A percentile compares a stretch with the other conserved stretches of the same genome.
phyloP scores from a whole-genome alignment of 2,888 invertebrate species.

The Eupeodes latifasciatus region DNA sequence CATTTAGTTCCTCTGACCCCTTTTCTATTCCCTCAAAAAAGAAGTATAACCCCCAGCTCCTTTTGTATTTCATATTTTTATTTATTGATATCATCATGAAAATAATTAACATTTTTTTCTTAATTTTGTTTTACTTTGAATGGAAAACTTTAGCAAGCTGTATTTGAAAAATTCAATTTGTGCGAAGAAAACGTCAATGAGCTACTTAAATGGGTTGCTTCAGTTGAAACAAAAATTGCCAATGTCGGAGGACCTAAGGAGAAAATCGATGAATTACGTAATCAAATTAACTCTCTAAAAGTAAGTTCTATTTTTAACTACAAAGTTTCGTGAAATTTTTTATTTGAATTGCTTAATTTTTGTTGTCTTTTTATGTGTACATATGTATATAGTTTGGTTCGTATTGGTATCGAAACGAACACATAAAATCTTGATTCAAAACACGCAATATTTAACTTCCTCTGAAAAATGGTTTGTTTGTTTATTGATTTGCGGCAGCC shows the following conservation, averaged over 20 bases:
- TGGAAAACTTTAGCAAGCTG: slow-evolving; percentile 90
- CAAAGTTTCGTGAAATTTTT: neutral
- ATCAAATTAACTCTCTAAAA: slow-evolving; percentile 95
- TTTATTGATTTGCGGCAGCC: slow-evolving; percentile 8
- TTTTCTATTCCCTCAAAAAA: neutral
- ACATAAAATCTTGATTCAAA: neutral
- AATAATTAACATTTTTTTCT: slow-evolving; percentile 18
- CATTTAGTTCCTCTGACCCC: slow-evolving; percentile 31
- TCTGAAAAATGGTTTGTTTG: neutral
- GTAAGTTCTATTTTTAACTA: slow-evolving; percentile 83
- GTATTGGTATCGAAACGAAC: too few relatives aligned
- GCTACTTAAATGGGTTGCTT: slow-evolving; percentile 93
- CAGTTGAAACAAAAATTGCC: slow-evolving; percentile 92
- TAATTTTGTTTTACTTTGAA: slow-evolving; percentile 11
- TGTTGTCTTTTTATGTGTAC: neutral
- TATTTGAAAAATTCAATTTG: slow-evolving; percentile 96
- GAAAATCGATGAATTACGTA: slow-evolving; percentile 92
- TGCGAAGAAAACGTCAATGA: slow-evolving; percentile 94
- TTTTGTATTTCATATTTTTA: slow-evolving; percentile 17
- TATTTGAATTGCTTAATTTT: slow-evolving; percentile 10
- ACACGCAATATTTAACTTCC: slow-evolving; percentile 2
- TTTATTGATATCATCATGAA: neutral
- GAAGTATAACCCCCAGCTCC: neutral
- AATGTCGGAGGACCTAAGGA: slow-evolving; percentile 94
- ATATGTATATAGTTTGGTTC: too few relatives aligned